These are phyloP conservation scores for Drosophila vallismaia DNA, from an alignment of 2,888 invertebrate genomes.

Conservation along the genomic window DNA sequence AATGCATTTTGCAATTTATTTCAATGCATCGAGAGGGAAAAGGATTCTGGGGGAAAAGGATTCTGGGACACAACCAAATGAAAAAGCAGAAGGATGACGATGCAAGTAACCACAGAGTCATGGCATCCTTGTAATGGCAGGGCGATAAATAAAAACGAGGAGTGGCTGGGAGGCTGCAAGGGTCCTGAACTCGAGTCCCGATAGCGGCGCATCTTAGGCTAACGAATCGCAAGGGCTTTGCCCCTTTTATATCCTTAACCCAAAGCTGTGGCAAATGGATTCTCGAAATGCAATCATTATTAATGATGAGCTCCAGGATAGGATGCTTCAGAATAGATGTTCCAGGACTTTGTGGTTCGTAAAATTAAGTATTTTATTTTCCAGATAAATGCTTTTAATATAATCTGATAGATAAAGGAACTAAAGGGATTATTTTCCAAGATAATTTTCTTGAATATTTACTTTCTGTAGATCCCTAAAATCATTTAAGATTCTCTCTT, in stretches of 20 bases:
- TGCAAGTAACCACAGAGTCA: conserved; percentile 24
- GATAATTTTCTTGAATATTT: too few species aligned
- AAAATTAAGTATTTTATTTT: background rate
- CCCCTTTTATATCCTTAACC: background rate
- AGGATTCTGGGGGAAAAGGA: conserved; percentile 59
- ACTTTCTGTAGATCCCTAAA: too few species aligned
- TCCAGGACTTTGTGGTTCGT: conserved; percentile 1
- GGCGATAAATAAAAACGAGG: conserved; percentile 31
- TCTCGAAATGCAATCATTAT: conserved; percentile 36
- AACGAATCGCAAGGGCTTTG: conserved; percentile 11
- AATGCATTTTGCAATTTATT: conserved; percentile 76
- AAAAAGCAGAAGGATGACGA: conserved; percentile 23
- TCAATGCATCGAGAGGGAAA: conserved; percentile 69
- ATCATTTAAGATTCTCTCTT: background rate
- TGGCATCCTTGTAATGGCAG: conserved; percentile 44
- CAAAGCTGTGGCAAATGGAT: conserved; percentile 29
- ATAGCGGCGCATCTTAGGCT: conserved; percentile 1
- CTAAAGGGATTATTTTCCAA: background rate
- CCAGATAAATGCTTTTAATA: background rate
- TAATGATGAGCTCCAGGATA: conserved; percentile 26
- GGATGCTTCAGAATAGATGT: conserved; percentile 4
- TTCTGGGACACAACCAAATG: conserved; percentile 54
- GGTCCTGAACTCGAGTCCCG: conserved; percentile 13
- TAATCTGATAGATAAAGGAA: too few species aligned
- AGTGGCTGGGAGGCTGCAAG: conserved; percentile 1